Conservation (phyloP, 2,113 vertebrate species). For the Calyptomena viridis region DNA sequence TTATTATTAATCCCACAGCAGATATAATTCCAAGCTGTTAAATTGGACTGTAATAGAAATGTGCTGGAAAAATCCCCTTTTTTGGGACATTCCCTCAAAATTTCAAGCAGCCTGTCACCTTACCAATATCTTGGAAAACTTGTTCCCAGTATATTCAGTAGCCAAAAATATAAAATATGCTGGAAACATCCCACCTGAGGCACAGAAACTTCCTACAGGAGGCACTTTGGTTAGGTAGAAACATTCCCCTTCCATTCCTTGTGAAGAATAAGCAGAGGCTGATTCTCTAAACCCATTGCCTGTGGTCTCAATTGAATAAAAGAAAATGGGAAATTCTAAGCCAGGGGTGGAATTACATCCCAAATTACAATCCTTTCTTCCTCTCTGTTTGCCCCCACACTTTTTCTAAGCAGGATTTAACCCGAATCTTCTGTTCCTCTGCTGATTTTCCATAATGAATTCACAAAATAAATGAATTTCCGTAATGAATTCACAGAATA, state of each 20-base stretch:
- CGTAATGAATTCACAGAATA: not conserved
- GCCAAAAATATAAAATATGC: not conserved
- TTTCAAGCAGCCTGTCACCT: not conserved
- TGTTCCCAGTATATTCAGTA: not conserved
- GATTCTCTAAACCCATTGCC: not conserved
- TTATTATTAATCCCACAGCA: not conserved
- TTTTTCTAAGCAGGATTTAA: not conserved
- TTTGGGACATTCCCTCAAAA: not conserved
- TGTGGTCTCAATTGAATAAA: not conserved
- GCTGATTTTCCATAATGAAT: not conserved
- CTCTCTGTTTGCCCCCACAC: not conserved
- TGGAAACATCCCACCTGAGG: too few relatives aligned
- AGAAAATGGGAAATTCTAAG: not conserved
- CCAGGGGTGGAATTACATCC: not conserved
- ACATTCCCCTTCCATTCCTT: not conserved
- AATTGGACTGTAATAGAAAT: not conserved
- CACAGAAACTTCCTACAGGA: not conserved
- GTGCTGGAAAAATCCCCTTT: not conserved
- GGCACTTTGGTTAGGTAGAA: not conserved
- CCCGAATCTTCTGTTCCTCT: fast-evolving
- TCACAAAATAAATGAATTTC: not conserved
- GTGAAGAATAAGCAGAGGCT: not conserved
- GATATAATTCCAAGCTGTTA: not conserved
- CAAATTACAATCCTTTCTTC: not conserved
- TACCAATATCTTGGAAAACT: not conserved